Evolutionary conservation across 2,797 vertebrate species (phyloP).

Genomic region (Mionectes olivaceus): DNA sequence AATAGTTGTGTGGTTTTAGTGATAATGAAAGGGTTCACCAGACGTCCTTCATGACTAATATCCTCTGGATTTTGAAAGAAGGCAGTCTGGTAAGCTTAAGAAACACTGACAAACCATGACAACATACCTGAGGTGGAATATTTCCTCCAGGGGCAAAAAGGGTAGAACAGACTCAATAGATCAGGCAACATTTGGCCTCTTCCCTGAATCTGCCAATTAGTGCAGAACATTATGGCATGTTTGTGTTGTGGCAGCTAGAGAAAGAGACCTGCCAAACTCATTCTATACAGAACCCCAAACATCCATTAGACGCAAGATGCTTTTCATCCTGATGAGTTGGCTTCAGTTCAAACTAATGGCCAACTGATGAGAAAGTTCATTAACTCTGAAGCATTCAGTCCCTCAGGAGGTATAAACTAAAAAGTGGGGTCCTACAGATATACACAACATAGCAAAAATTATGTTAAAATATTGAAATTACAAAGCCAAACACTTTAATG

Average conservation of each 20-base stretch:
- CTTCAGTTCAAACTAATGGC: constrained; percentile 60
- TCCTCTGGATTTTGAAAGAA: neutral
- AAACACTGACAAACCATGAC: constrained; percentile 3
- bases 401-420: constrained; percentile 62
- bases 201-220: constrained; percentile 64
- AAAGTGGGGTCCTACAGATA: constrained; percentile 66
- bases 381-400: constrained; percentile 58
- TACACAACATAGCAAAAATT: constrained; percentile 33
- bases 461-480: constrained; percentile 57
- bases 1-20: neutral
- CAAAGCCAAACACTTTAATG: constrained; percentile 50
- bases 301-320: constrained; percentile 67
- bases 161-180: constrained; percentile 49
- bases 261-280: constrained; percentile 69
- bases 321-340: constrained; percentile 70
- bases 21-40: neutral
- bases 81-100: constrained; percentile 3
- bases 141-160: constrained; percentile 46
- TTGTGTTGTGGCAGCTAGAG: constrained; percentile 67
- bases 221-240: constrained; percentile 48
- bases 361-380: constrained; percentile 70
- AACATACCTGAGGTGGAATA: constrained; percentile 48
- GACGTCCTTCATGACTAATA: neutral
- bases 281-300: constrained; percentile 68
- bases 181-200: constrained; percentile 57